These are phyloP conservation scores for Drosophila sturtevanti DNA, from an alignment of 1,140 invertebrate genomes.

Conservation along the genomic window DNA sequence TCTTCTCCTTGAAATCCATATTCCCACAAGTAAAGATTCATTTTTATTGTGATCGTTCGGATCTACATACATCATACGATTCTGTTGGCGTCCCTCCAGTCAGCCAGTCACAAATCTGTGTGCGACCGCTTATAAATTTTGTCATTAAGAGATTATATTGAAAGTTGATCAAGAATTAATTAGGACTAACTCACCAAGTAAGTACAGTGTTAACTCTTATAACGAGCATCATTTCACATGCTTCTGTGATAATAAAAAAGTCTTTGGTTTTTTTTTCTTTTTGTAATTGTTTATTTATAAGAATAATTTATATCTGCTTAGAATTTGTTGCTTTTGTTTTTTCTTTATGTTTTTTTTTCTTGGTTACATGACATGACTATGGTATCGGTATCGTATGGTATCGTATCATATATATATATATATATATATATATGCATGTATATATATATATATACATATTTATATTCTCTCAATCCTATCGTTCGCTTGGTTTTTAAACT, in stretches of 20 bases:
- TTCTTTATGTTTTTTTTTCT: conserved; percentile 27
- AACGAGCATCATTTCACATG: no score
- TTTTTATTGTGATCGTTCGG: no score
- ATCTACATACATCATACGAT: no score
- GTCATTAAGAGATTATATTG: no score
- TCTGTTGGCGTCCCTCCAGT: no score
- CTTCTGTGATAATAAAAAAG: no score
- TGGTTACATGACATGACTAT: conserved; percentile 78
- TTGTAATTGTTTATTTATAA: conserved; percentile 77
- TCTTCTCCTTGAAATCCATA: no score
- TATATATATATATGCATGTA: background rate
- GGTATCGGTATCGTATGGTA: conserved; percentile 79
- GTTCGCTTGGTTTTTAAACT: conserved; percentile 1
- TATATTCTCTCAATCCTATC: conserved; percentile 13
- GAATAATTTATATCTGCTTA: conserved; percentile 82
- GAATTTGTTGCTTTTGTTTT: conserved; percentile 22
- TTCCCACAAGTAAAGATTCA: no score
- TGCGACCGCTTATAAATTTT: no score
- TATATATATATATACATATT: conserved; percentile 6
- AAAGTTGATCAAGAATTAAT: no score
- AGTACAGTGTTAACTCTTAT: conserved; percentile 12
- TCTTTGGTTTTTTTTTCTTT: conserved; percentile 53
- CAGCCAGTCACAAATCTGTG: no score
- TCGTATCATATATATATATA: conserved; percentile 57
- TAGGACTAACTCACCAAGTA: background rate